Base-by-base conservation (phyloP, 2,888 invertebrate species). In the Pelosia muscerda region DNA sequence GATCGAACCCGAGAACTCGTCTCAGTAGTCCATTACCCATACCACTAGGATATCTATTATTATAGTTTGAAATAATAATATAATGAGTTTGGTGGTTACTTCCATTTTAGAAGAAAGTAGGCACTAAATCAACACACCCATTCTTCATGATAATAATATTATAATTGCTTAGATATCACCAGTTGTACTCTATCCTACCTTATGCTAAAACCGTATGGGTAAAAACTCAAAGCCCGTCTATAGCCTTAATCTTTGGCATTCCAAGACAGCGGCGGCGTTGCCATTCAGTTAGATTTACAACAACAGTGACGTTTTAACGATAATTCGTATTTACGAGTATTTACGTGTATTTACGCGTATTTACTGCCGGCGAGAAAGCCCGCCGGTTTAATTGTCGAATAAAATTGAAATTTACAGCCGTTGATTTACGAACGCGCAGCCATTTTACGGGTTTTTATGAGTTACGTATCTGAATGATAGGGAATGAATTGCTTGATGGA, bases 291-390 rank as follows among this genome's bases (percentile, higher is more conserved):
- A 79, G 82, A 94, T 95, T 95, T 95, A 95, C 91, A 89, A 82
- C 86, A 83, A 84, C 85, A 79, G 90, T 89, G 94, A 95, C 95
- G 90, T 90, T 94, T 95, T 95, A 94, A 95, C 94, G 94, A 94
- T 95, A 93, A 95, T 94, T 90, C 92, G 91, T 92, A 93, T 95
- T 94, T 93, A 93, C 92, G 92, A 91, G 84, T 93, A 92, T 93
- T 93, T 94, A 92, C 88, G 92, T 84, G 89, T 90, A 91, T 94
- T 93, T 92, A 93, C 90, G 90, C 84, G 87, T 91, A 92, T 93
- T 93, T 92, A 92, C 89, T 90, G 86, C 85, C 86, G 89, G 79
- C 90, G 91, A 89, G 92, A 93, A 94, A 93, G 92, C 91, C 86
- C 89, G 90, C 86, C 88, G 84, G 92, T 94, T 95, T 95, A 92